These are phyloP conservation scores for Microchrysa polita DNA, from an alignment of 2,888 invertebrate species.

Conservation along the genomic window DNA sequence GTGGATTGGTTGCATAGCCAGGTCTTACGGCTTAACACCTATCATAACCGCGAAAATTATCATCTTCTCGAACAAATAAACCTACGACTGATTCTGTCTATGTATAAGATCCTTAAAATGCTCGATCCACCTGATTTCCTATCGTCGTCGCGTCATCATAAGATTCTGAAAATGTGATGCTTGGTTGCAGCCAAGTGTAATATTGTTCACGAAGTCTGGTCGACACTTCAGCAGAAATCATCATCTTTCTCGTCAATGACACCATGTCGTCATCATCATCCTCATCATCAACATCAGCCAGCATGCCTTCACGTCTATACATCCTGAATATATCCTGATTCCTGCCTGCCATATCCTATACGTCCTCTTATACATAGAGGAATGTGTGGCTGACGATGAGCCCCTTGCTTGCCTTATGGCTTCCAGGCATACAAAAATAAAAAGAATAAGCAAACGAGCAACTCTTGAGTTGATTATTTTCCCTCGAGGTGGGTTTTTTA, in stretches of 20 bases:
- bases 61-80: too few species aligned
- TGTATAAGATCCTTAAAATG: too few species aligned
- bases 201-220: constrained; percentile 20
- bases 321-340: constrained; percentile 11
- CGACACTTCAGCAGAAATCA: constrained; percentile 17
- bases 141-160: not conserved
- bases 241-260: constrained; percentile 1
- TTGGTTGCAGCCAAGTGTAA: constrained; percentile 25
- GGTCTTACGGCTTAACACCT: too few species aligned
- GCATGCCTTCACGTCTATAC: constrained; percentile 6
- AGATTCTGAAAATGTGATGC: not conserved
- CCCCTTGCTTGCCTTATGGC: too few species aligned
- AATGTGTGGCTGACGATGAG: too few species aligned
- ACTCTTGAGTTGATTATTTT: constrained; percentile 34
- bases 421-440: not conserved
- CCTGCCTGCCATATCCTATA: not conserved
- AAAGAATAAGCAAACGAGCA: constrained; percentile 32
- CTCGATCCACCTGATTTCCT: not conserved
- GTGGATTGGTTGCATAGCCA: too few species aligned
- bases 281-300: too few species aligned
- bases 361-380: too few species aligned
- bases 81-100: too few species aligned
- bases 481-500: constrained; percentile 28
- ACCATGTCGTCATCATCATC: not conserved
- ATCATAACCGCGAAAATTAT: too few species aligned